Base-by-base conservation (phyloP, 2,113 vertebrate species). In the Rhinopomastus cyanomelas region DNA sequence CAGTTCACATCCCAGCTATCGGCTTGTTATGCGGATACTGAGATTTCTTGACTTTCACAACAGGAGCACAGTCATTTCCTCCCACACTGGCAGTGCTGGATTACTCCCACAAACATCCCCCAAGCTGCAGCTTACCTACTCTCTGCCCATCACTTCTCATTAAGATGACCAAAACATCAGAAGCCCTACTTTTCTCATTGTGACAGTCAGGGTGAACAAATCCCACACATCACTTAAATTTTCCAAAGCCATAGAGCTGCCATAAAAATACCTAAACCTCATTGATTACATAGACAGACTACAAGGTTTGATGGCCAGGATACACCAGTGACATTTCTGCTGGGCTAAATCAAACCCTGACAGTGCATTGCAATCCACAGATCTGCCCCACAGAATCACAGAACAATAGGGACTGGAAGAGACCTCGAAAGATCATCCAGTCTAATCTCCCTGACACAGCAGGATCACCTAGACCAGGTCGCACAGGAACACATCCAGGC, bases 61-160 rank as follows among this genome's bases (percentile, higher is more conserved):
- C 62, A 95, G 91, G 62, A 81, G 76, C 87, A 72, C 11, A 92
- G 30, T 78, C n/a, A 87, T 90, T 96, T 86, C 90, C 69, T 95
- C 86, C 85, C 61, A 91, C 67, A 53, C 53, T 91, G 52, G 69
- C 71, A 82, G 42, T 77, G 92, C 69, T 92, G 48, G 56, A 69
- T 93, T 85, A 57, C 71, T 80, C 81, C 82, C 82, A 56, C 89
- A 91, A 92, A 90, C 29, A 73, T 44, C 12, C 44, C 39, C 34
- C 61, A 74, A 80, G 71, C 52, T 90, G 88, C 81, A 83, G 46
- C 60, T 96, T 93, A 62, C 29, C 26, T 0, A 0, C 71, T 79
- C 52, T 84, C 94, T 81, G 78, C 66, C 68, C 82, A 88, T 92
- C 71, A 76, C 69, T 94, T 74, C 65, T 94, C 93, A 94, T 80